A percentile compares a stretch with the other conserved stretches of the same genome.
Conservation (phyloP, 2,113 vertebrate genomes). For the Cyprinodon variegatus region DNA sequence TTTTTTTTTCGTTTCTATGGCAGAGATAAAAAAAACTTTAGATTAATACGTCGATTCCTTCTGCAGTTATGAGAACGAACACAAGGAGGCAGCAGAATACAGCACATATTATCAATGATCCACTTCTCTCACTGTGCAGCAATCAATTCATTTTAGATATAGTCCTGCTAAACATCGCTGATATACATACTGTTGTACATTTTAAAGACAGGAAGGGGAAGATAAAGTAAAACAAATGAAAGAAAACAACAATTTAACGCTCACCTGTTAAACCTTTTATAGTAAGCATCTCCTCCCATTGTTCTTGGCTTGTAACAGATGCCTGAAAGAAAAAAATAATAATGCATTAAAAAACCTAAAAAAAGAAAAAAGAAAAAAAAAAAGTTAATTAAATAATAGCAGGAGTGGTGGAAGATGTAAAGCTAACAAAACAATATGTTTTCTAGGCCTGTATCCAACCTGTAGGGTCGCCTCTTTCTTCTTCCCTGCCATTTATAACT, state of each 20-base stretch:
- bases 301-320: constrained; percentile 87
- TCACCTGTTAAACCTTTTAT: constrained; percentile 90
- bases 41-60: not conserved
- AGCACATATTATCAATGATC: constrained; percentile 14
- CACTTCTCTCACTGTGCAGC: not conserved
- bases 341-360: not conserved
- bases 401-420: not conserved
- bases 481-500: constrained; percentile 77
- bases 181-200: not conserved
- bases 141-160: not conserved
- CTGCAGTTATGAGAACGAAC: constrained; percentile 49
- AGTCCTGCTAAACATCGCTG: not conserved
- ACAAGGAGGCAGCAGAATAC: constrained; percentile 63
- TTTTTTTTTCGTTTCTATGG: not conserved
- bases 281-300: constrained; percentile 90
- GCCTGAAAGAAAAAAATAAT: constrained; percentile 70
- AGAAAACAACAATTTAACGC: not conserved
- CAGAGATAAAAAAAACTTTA: not conserved
- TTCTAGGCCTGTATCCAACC: constrained; percentile 52
- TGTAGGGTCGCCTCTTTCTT: constrained; percentile 83
- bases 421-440: rapidly evolving
- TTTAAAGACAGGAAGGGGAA: not conserved
- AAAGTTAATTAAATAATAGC: not conserved
- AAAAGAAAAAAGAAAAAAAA: not conserved
- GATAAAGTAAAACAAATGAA: not conserved